A percentile compares a stretch with the other conserved stretches of the same genome.
Evolutionary conservation across 2,797 vertebrate genomes (phyloP).

Genomic region (Tinamus major): DNA sequence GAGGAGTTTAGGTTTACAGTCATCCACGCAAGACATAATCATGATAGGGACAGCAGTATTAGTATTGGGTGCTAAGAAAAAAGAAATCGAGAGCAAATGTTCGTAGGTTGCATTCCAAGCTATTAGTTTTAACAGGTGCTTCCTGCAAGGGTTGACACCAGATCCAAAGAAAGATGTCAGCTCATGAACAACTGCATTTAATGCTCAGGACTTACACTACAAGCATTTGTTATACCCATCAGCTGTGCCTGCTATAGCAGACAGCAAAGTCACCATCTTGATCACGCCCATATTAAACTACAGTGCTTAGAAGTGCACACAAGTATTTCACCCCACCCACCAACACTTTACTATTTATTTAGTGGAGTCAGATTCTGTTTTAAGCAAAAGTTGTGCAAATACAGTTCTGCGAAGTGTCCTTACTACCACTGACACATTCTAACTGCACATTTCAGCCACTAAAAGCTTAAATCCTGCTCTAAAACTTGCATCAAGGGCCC

Average conservation of each 20-base stretch:
- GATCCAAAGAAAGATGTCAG: constrained; percentile 64
- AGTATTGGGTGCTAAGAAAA: background rate
- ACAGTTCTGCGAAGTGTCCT: background rate
- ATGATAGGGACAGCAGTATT: background rate
- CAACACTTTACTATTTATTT: background rate
- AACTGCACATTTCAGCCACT: background rate
- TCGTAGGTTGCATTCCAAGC: constrained; percentile 38
- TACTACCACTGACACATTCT: background rate
- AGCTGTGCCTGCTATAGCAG: background rate
- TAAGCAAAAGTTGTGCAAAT: background rate
- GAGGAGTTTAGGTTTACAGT: background rate
- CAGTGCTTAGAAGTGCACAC: background rate
- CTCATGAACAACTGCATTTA: constrained; percentile 73
- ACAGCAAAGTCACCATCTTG: background rate
- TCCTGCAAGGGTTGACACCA: constrained; percentile 68
- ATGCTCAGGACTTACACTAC: background rate
- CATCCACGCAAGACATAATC: background rate
- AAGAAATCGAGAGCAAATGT: constrained; percentile 70
- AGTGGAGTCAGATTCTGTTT: background rate
- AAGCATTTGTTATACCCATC: constrained; percentile 45
- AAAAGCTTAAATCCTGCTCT: background rate
- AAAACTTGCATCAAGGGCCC: background rate
- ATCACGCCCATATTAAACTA: background rate
- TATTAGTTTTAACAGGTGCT: constrained; percentile 73
- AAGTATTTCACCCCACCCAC: background rate